These are phyloP conservation scores for Mormoops blainvillei DNA, from an alignment of 2,113 vertebrate genomes.

Conservation along the genomic window DNA sequence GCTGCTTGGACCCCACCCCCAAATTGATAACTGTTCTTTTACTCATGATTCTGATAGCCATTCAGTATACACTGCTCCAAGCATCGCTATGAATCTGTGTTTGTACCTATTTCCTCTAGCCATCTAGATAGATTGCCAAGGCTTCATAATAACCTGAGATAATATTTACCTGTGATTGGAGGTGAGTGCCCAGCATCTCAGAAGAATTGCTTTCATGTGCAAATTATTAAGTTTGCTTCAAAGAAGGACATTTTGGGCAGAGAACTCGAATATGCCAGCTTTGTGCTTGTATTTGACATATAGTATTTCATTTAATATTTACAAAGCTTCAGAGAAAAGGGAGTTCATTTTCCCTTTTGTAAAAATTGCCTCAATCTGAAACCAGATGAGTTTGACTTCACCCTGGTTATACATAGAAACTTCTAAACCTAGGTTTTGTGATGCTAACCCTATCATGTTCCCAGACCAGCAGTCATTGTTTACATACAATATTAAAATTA, in stretches of 20 bases:
- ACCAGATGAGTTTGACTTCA: neutral
- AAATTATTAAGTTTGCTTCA: neutral
- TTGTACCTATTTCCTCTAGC: neutral
- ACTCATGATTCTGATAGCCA: neutral
- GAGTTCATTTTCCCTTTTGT: neutral
- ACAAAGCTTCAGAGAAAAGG: neutral
- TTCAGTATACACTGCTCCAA: neutral
- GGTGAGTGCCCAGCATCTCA: neutral
- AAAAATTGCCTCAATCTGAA: neutral
- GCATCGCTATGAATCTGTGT: neutral
- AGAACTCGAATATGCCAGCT: neutral
- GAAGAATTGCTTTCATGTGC: neutral
- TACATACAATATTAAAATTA: neutral
- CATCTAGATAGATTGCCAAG: neutral
- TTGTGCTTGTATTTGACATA: neutral
- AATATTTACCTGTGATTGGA: neutral
- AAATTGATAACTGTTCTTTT: neutral
- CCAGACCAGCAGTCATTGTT: neutral
- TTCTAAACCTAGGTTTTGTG: neutral
- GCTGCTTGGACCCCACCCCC: neutral
- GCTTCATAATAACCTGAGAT: neutral
- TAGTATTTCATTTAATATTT: neutral
- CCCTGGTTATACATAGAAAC: neutral
- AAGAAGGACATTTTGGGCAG: neutral
- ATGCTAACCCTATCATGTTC: neutral